These are phyloP conservation scores for Hydropotes inermis DNA, from an alignment of 2,113 vertebrate genomes.

Conservation along the genomic window DNA sequence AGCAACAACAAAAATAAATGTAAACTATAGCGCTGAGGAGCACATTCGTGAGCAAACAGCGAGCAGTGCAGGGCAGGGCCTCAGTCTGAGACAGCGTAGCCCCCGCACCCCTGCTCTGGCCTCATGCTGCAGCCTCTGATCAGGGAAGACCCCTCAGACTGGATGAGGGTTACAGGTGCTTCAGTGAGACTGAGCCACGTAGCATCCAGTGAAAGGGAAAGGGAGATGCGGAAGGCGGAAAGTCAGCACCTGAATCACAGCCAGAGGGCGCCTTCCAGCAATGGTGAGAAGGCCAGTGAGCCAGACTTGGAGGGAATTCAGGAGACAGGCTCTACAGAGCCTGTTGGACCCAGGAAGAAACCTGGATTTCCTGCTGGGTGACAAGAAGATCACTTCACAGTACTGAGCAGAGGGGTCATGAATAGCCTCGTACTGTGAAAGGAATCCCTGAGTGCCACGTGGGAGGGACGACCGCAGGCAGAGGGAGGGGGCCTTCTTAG, in stretches of 20 bases:
- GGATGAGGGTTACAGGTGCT: background rate
- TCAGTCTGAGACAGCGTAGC: background rate
- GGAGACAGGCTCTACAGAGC: rapidly evolving
- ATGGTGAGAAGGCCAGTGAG: background rate
- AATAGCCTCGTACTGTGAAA: background rate
- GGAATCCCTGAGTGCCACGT: no score
- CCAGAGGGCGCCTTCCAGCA: background rate
- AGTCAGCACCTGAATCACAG: background rate
- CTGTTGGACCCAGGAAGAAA: background rate
- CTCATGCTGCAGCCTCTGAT: background rate
- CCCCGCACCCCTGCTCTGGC: background rate
- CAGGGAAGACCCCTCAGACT: background rate
- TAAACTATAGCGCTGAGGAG: background rate
- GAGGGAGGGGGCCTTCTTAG: background rate
- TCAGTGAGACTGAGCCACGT: background rate
- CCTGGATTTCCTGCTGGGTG: background rate
- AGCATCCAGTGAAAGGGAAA: background rate
- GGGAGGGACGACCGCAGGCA: rapidly evolving
- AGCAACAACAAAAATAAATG: background rate
- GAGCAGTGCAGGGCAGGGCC: background rate
- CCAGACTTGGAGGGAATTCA: background rate
- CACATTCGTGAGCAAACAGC: no score
- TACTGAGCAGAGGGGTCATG: background rate
- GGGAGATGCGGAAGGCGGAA: background rate
- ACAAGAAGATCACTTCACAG: background rate